Evolutionary conservation across 2,113 vertebrate genomes (phyloP), one percentile per base, ranked within the genome.

Genomic region (Copsychus sechellarum): DNA sequence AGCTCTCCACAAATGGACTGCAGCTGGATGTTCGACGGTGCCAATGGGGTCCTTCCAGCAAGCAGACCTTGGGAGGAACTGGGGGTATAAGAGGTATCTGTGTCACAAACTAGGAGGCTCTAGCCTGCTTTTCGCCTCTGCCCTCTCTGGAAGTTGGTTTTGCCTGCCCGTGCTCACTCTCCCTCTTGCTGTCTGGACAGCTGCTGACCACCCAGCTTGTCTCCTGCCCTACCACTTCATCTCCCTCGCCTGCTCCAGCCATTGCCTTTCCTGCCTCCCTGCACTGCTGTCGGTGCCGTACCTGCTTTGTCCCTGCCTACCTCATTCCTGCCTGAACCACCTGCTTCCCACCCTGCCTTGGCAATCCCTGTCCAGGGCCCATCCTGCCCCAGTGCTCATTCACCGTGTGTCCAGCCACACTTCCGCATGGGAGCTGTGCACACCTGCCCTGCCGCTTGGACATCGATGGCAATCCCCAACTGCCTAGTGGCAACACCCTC

Each of bases 381-480:
- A 3, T 54, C 14, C 48, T 34, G 20, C 25, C 18, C 58, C 5
- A 18, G 60, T 1, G 2, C 36, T 19, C 47, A 13, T 14, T 18
- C 36, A 3, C 29, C 0, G 1, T 8, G 5, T 42, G 23, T 25
- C 9, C 2, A 1, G 12, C 28, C 1, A 3, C 31, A 31, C 8
- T 0, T 8, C 25, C 5, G 7, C 2, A 1, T 0, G 0, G 26
- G 33, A 66, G 26, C 33, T 14, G 20, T 21, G 51, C 33, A 5
- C 26, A 5, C 50, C 8, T 1, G 1, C 8, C 9, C 33, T 31
- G 77, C 26, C 0, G 0, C 50, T 25, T 8, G 17, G 26, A 26
- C n/a, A 47, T 10, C 0, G 0, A 12, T 2, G 0, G 12, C 33
- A 24, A 22, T 20, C n/a, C 45, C 47, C 6, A 3, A 0, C 14